Conservation (phyloP, 2,113 vertebrate species). For the Hemicordylus capensis region DNA sequence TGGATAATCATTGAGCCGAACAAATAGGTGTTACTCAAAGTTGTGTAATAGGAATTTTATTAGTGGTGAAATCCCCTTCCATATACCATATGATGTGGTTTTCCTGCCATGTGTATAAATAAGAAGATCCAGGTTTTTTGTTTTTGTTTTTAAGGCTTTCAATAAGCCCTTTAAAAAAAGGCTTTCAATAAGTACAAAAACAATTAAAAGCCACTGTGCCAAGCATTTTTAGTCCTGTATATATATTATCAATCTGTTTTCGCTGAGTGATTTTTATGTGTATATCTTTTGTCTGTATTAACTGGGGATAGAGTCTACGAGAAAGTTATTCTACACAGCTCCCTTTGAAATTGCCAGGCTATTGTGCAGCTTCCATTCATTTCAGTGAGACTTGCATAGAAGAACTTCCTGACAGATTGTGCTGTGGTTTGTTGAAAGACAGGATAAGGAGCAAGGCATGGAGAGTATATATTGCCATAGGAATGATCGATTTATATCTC, state of each 20-base stretch:
- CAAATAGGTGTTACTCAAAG: neutral
- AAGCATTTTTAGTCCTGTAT: neutral
- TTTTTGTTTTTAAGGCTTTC: neutral
- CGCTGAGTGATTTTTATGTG: neutral
- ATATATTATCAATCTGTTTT: neutral
- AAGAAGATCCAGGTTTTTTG: neutral
- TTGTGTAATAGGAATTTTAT: neutral
- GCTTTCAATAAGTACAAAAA: neutral
- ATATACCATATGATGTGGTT: neutral
- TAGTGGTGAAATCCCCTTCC: neutral
- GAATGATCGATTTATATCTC: too few relatives aligned
- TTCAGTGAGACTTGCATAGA: neutral
- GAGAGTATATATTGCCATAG: too few relatives aligned
- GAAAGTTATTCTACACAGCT: neutral
- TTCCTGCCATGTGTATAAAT: neutral
- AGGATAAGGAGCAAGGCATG: neutral
- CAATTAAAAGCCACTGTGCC: neutral
- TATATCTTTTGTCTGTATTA: neutral
- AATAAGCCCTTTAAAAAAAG: too few relatives aligned
- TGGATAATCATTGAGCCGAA: neutral
- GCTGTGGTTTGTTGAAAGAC: neutral
- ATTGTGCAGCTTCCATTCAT: neutral
- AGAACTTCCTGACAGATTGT: neutral
- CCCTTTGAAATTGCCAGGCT: neutral
- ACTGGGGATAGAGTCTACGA: neutral